Base-by-base conservation (phyloP, 2,797 vertebrate species). In the Sylvia borin region DNA sequence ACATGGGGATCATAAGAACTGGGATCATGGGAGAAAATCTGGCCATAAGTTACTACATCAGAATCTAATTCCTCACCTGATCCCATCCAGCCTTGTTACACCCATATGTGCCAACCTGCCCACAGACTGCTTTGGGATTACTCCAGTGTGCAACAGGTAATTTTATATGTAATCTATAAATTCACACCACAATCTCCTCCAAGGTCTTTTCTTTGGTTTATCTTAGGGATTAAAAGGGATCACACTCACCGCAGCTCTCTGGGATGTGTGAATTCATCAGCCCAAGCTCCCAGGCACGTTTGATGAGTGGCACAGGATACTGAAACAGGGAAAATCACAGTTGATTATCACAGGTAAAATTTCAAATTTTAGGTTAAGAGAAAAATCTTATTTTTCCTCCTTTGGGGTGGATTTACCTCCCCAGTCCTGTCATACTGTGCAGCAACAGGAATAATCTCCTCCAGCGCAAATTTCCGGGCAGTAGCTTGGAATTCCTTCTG, bases 401-500 rank as follows among this genome's bases (percentile, higher is more conserved):
- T 53, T 6, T 29, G 19, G 10, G 19, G 40, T 68, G 25, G 40
- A 34, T 77, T 85, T 85, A 85, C 73, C 64, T 85, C 83, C 40
- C 73, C 83, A 68, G 55, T 76, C n/a, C 25, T 76, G 83, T 85
- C 73, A 61, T 85, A 76, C 16, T 68, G 16, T 25, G 73, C 64
- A 68, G 64, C 55, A 0, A 32, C 73, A 76, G 73, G 72, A 76
- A 76, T 76, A n/a, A 85, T 85, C 73, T 85, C 83, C 34, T 85
- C 83, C 73, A 76, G n/a, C n/a, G 73, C 55, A 9, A 85, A 85
- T 38, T 85, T 85, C 20, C 20, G 13, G 55, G 83, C 64, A 5
- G 64, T 76, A 24, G 73, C 83, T 68, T 85, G 73, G 40, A 85
- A 77, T 85, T 85, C 73, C n/a, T 85, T 85, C 83, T 85, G 83